Base-by-base conservation (phyloP, 2,113 vertebrate genomes). In the Mugil cephalus region DNA sequence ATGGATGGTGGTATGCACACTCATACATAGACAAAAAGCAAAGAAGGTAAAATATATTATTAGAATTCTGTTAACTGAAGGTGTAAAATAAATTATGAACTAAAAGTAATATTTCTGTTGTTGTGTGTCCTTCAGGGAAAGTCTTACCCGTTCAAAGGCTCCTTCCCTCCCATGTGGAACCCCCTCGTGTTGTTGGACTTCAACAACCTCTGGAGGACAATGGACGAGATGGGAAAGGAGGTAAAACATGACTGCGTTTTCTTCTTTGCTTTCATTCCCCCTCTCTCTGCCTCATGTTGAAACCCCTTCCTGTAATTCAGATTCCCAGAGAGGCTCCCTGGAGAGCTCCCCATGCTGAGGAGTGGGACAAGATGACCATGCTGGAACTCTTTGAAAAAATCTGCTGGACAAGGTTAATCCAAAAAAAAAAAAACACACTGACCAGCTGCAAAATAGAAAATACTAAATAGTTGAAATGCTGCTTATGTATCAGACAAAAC, bases 321-420 rank as follows among this genome's bases (percentile, higher is more conserved):
- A 99, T 99, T 88, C 97, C 98, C 36, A 95, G 13, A 67, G 97
- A 99, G 11, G 97, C 98, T 18, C 98, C 98, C 0, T 99, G 98
- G 98, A 96, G 93, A 42, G 97, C 98, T 14, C 96, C 97, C 10
- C 96, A 80, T 82, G 98, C 98, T 1, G 96, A 97, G 77, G 94
- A 98, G 76, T 99, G 98, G 98, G 98, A 99, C 88, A 94, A 94
- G 85, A 97, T 98, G 94, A 96, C 95, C 66, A 99, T 99, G 97
- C 92, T 95, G 85, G 85, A 98, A 60, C 90, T 99, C 1, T 88
- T 99, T 68, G 92, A 98, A 51, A 96, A 95, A 39, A 75, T 93
- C 76, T 98, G 97, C 93, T 99, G 97, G 97, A 99, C 98, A 69
- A 94, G 94, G 98, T 99, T 30, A 2, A 5, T 30, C 24, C 24